Percentiles rank a stretch among this genome's conserved stretches.
Conservation (phyloP, 2,797 vertebrate genomes). For the Danio tinwini region DNA sequence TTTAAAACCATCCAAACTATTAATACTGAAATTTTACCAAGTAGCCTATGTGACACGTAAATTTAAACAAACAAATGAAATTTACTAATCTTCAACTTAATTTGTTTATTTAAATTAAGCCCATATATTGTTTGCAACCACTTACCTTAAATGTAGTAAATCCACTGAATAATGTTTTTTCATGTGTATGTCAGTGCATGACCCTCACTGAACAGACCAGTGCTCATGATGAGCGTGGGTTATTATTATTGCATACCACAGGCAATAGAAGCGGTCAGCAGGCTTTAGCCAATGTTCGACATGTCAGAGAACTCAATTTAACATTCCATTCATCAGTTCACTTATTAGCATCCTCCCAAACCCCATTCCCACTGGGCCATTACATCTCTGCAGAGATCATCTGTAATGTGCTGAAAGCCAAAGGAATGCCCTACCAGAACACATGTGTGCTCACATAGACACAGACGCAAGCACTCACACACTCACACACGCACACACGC, state of each 20-base stretch:
- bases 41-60: conserved; percentile 5
- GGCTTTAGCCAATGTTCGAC: conserved; percentile 43
- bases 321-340: conserved; percentile 56
- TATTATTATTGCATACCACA: conserved; percentile 10
- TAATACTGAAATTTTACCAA: background rate
- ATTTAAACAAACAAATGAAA: no score
- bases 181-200: no score
- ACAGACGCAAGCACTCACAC: conserved; percentile 1
- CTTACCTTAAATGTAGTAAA: no score
- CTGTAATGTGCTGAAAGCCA: conserved; percentile 46
- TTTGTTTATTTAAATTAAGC: no score
- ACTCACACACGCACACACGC: no score
- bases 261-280: conserved; percentile 22
- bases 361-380: conserved; percentile 33
- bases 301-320: conserved; percentile 53
- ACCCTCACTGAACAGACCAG: background rate
- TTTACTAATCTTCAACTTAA: no score
- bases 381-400: conserved; percentile 35
- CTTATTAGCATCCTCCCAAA: conserved; percentile 54
- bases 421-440: conserved; percentile 51
- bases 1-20: background rate
- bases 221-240: background rate
- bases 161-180: no score
- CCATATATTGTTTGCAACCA: no score
- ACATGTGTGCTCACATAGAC: conserved; percentile 10